Percentiles rank a stretch among this genome's conserved stretches.
phyloP scores from a whole-genome alignment of 2,888 invertebrate species.

The Cistogaster globosa region DNA sequence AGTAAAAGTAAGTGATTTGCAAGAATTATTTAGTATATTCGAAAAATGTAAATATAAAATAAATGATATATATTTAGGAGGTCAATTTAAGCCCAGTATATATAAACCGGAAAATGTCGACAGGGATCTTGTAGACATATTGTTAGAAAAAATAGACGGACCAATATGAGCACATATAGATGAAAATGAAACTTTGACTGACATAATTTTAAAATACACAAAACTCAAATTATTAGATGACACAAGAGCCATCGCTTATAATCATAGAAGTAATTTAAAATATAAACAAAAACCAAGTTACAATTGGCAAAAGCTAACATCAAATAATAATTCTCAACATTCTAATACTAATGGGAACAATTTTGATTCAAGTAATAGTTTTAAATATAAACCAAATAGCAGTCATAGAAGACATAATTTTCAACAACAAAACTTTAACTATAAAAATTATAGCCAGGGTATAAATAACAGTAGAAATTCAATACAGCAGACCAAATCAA shows the following conservation, averaged over 20 bases:
- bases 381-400: not conserved
- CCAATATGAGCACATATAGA: no score
- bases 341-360: not conserved
- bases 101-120: not conserved
- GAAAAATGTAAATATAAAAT: conserved; percentile 19
- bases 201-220: not conserved
- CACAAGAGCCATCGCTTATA: conserved; percentile 3
- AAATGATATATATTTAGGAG: conserved; percentile 4
- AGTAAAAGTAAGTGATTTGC: not conserved
- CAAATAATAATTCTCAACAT: not conserved
- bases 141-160: no score
- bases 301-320: not conserved
- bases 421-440: no score
- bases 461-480: conserved; percentile 1
- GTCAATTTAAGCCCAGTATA: not conserved
- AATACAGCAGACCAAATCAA: conserved; percentile 2
- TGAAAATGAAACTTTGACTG: no score
- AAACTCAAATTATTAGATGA: conserved; percentile 29
- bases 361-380: not conserved
- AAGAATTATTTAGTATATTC: conserved; percentile 11
- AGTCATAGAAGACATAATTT: not conserved
- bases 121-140: not conserved
- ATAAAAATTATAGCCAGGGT: not conserved
- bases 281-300: conserved; percentile 5
- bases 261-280: conserved; percentile 12